Conservation (phyloP, 64 coral and sea anemone genomes). For the Dendronephthya gigantea region DNA sequence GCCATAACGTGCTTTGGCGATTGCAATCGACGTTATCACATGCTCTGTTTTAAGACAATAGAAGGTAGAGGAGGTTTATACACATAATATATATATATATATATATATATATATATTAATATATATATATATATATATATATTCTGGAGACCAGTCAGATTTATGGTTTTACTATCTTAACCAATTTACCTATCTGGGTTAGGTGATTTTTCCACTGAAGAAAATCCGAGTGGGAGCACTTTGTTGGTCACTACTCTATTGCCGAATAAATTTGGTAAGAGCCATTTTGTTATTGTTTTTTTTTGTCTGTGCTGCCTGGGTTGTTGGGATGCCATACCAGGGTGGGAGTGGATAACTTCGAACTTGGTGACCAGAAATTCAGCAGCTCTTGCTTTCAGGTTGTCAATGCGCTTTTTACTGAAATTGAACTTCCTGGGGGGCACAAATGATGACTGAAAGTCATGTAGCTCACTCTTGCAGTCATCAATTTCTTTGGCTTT, state of each 20-base stretch:
- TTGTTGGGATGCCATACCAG: not conserved
- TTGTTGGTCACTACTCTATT: not conserved
- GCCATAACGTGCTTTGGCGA: not conserved
- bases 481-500: slow-evolving; percentile 1
- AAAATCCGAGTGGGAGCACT: slow-evolving; percentile 11
- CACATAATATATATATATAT: not conserved
- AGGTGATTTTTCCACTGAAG: not conserved
- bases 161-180: not conserved
- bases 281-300: not conserved
- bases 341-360: not conserved
- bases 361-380: not conserved
- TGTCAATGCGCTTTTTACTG: too few species aligned
- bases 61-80: not conserved
- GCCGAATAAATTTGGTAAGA: not conserved
- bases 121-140: too few species aligned
- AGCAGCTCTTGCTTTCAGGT: too few species aligned
- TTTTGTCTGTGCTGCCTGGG: not conserved
- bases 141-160: not conserved
- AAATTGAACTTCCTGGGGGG: too few species aligned
- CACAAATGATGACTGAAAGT: too few species aligned
- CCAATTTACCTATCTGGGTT: slow-evolving; percentile 9
- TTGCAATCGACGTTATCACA: not conserved
- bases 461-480: not conserved
- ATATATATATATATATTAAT: too few species aligned
- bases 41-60: not conserved